Base-by-base conservation (phyloP, 2,113 vertebrate species). In the Ploceus nigricollis region DNA sequence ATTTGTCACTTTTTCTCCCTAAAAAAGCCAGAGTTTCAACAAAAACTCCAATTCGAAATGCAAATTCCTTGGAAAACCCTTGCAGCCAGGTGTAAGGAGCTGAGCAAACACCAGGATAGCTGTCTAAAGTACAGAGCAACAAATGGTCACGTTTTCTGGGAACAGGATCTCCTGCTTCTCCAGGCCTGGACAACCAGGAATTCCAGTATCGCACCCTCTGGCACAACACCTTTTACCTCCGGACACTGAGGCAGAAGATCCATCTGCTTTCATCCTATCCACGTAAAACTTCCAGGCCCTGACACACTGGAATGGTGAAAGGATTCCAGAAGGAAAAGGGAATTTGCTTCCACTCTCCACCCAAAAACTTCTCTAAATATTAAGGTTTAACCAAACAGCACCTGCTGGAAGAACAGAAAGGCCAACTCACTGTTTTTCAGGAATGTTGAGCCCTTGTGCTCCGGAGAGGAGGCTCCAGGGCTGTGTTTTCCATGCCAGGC, bases 361-460 rank as follows among this genome's bases (percentile, higher is more conserved):
- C 42, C 53, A 82, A 50, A 39, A 23, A 27, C 31, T 27, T 37
- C 75, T 54, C 70, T 11, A 69, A 77, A 70, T 9, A 17, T 13
- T 7, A 33, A 48, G 13, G 5, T 10, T 14, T 23, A 66, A 13
- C 1, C n/a, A 44, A 56, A 35, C 1, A 0, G 6, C 23, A 10
- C 51, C 77, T 25, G 66, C 19, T 21, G 33, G 20, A 56, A 93
- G 60, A 64, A 64, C 14, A 1, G 9, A 54, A 83, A 81, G 39
- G 25, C 48, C 50, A 35, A 89, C 87, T 91, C 37, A 72, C 65
- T 9, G 73, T 28, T 68, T 89, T 28, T 33, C 2, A 1, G 5
- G 92, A 45, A 61, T 0, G 0, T 6, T 35, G 13, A 72, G 57
- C 45, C 89, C 44, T 71, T 2, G 1, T 25, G 60, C 65, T 75